Percentiles rank a stretch among this genome's conserved stretches.
Evolutionary conservation across 2,888 invertebrate species (phyloP).

Genomic region (Oscheius sp.): DNA sequence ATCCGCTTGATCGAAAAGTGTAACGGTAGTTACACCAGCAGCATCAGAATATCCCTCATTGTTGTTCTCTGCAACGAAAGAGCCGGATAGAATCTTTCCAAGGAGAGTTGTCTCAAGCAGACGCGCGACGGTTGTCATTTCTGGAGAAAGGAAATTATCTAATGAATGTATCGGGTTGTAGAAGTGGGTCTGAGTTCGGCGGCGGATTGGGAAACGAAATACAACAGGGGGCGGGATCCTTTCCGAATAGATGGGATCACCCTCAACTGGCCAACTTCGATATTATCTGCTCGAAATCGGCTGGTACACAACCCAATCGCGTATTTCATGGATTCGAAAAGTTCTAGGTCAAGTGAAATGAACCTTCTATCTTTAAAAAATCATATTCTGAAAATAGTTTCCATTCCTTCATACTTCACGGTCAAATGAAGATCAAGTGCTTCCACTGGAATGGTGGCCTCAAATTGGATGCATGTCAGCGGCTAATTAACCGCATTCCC

Average conservation of each 20-base stretch:
- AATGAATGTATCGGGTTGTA: slow-evolving; percentile 8
- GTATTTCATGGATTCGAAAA: neutral
- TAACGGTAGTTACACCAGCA: slow-evolving; percentile 53
- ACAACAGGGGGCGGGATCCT: slow-evolving; percentile 16
- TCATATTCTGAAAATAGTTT: too few relatives aligned
- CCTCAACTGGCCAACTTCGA: slow-evolving; percentile 24
- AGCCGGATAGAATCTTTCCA: slow-evolving; percentile 50
- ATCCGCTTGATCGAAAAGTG: slow-evolving; percentile 51
- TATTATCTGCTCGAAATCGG: slow-evolving; percentile 19
- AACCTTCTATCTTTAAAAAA: neutral
- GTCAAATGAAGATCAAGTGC: too few relatives aligned
- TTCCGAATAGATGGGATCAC: slow-evolving; percentile 22
- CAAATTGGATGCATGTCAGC: too few relatives aligned
- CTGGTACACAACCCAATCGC: slow-evolving; percentile 22
- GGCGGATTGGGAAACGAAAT: slow-evolving; percentile 6
- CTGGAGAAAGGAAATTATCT: neutral
- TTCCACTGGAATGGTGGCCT: too few relatives aligned
- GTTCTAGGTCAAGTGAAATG: neutral
- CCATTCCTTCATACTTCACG: too few relatives aligned
- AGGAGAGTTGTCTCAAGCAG: slow-evolving; percentile 47
- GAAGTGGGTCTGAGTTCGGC: slow-evolving; percentile 5
- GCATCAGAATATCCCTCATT: slow-evolving; percentile 54
- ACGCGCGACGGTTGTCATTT: slow-evolving; percentile 26
- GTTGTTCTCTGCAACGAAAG: slow-evolving; percentile 65
- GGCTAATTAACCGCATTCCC: too few relatives aligned